Percentiles rank a stretch among this genome's conserved stretches.
phyloP scores from a whole-genome alignment of 2,113 vertebrate species.

The Polypterus bichir region DNA sequence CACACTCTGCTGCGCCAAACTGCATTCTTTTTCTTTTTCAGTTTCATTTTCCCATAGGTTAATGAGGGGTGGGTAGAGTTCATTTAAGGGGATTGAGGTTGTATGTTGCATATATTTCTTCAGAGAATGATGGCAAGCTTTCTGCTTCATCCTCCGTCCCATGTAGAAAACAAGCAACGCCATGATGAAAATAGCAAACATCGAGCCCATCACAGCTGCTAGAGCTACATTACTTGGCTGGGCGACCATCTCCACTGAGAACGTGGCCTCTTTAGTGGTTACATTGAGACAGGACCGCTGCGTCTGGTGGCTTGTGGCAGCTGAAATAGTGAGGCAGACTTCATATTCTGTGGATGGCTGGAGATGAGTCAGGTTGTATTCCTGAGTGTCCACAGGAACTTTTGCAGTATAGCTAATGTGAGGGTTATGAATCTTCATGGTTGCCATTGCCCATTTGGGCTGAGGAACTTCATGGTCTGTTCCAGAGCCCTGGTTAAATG shows the following conservation, averaged over 20 bases:
- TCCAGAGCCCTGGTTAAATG: neutral
- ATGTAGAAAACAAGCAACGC: slow-evolving; percentile 52
- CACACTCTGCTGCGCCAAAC: slow-evolving; percentile 28
- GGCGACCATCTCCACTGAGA: slow-evolving; percentile 45
- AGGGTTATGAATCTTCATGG: slow-evolving; percentile 56
- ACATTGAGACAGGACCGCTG: slow-evolving; percentile 57
- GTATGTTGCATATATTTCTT: slow-evolving; percentile 66
- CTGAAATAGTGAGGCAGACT: slow-evolving; percentile 52
- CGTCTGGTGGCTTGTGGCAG: slow-evolving; percentile 32
- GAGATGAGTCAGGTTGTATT: slow-evolving; percentile 66
- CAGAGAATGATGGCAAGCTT: slow-evolving; percentile 54
- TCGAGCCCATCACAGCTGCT: slow-evolving; percentile 55
- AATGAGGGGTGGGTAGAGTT: slow-evolving; percentile 65
- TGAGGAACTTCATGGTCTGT: slow-evolving; percentile 22
- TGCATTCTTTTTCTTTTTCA: slow-evolving; percentile 54
- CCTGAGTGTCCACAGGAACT: slow-evolving; percentile 57
- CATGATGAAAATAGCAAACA: slow-evolving; percentile 58
- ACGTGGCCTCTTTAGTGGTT: slow-evolving; percentile 54
- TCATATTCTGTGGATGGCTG: slow-evolving; percentile 54
- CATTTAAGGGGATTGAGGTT: slow-evolving; percentile 53
- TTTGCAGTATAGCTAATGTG: slow-evolving; percentile 62
- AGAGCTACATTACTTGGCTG: slow-evolving; percentile 47
- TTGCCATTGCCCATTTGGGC: slow-evolving; percentile 53
- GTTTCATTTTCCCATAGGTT: slow-evolving; percentile 61
- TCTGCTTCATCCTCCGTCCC: slow-evolving; percentile 45